phyloP scores from a whole-genome alignment of 2,113 vertebrate species.

The Holacanthus passer region DNA sequence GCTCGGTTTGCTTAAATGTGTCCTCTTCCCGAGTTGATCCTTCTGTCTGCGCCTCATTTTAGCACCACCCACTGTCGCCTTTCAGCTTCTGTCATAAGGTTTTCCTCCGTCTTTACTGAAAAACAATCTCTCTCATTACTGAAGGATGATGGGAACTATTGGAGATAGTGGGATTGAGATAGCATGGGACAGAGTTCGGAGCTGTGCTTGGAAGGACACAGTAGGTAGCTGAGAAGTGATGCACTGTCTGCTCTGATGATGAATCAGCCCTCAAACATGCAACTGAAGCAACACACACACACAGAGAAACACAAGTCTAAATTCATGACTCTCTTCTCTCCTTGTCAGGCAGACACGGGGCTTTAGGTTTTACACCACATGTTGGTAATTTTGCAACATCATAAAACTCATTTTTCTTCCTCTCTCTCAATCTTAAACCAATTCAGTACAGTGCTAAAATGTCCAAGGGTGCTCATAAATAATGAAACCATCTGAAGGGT shows the following conservation, averaged over 20 bases:
- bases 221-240: not conserved
- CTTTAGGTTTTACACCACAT: conserved; percentile 57
- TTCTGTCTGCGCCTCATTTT: conserved; percentile 46
- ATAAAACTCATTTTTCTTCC: conserved; percentile 55
- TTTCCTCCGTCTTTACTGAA: not conserved
- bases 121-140: not conserved
- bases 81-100: conserved; percentile 30
- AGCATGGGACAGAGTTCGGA: not conserved
- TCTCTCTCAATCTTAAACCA: conserved; percentile 14
- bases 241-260: conserved; percentile 1
- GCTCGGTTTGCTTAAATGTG: not conserved
- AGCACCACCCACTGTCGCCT: not conserved
- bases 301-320: not conserved
- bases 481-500: conserved; percentile 55
- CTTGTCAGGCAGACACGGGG: conserved; percentile 11
- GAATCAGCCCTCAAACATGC: conserved; percentile 19
- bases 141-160: not conserved
- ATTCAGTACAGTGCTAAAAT: conserved; percentile 13
- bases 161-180: too few relatives aligned
- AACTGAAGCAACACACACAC: not conserved
- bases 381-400: conserved; percentile 61
- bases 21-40: conserved; percentile 13
- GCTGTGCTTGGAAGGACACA: not conserved
- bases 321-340: conserved; percentile 1
- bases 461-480: conserved; percentile 60